Base-by-base conservation (phyloP, 2,888 invertebrate species). In the Arctia plantaginis region DNA sequence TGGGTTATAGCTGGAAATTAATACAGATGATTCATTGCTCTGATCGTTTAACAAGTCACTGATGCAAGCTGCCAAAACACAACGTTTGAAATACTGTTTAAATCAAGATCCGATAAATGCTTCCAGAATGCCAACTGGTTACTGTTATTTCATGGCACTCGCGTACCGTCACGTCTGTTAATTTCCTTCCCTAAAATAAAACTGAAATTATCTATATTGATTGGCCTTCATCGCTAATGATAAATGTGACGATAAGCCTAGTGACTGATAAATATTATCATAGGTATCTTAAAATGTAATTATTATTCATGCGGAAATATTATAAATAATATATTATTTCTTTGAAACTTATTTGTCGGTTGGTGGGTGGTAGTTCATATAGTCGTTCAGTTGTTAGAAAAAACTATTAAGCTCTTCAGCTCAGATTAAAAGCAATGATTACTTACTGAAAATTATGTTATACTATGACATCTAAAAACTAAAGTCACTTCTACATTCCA, bases 51-150 rank as follows among this genome's bases (percentile, higher is more conserved):
- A 78, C 72, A 66, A 74, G 71, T 47, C 41, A 55, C 71, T 80
- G 84, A 76, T 66, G 77, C 75, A 81, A 79, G 81, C 81, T 87
- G 83, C 83, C 83, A 87, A 85, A 84, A 81, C 78, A 77, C 64
- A 75, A 81, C 71, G 80, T 85, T 82, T 70, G 41, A 82, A 80
- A 83, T 72, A 59, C 62, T 70, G 64, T 74, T 79, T 72, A 80
- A 78, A 71, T 41, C 72, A 77, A 71, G 72, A 76, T 77, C 39
- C 66, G 74, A 66, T 82, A 66, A 80, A 73, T 78, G 76, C 71
- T 69, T 71, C 27, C 68, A 69, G 64, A 68, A 74, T 80, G 74
- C 78, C 69, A 73, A 73, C 70, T 73, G 74, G 80, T 78, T 81
- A 79, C 68, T 67, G 67, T 66, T 80, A 84, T 71, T 62, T 62